A percentile compares a stretch with the other conserved stretches of the same genome.
Evolutionary conservation across 1,140 invertebrate species (phyloP).

Genomic region (Glossosoma conforme): DNA sequence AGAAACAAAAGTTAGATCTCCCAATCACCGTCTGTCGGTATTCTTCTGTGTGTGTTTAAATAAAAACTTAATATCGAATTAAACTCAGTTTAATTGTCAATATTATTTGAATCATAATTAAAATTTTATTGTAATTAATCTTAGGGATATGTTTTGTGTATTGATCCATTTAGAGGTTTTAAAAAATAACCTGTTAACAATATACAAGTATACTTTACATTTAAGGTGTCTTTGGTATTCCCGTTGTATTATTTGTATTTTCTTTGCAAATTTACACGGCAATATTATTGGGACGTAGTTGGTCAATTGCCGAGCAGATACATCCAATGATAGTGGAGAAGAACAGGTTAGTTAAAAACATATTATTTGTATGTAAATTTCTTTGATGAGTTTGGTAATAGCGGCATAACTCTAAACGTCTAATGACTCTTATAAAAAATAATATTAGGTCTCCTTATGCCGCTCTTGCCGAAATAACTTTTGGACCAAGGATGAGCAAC

Average conservation of each 20-base stretch:
- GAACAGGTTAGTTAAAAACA: slow-evolving; percentile 48
- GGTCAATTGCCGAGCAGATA: slow-evolving; percentile 64
- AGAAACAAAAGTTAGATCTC: no score
- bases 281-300: slow-evolving; percentile 64
- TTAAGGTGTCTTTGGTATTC: slow-evolving; percentile 65
- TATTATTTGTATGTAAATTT: slow-evolving; percentile 8
- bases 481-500: slow-evolving; percentile 53
- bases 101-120: no score
- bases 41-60: no score
- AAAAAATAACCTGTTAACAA: no score
- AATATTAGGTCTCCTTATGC: slow-evolving; percentile 64
- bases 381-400: background rate
- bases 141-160: no score
- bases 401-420: background rate
- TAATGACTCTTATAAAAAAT: slow-evolving; percentile 1
- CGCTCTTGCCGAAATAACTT: slow-evolving; percentile 68
- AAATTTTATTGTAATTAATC: no score
- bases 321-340: slow-evolving; percentile 62
- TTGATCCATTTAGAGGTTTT: no score
- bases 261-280: slow-evolving; percentile 72
- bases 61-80: no score
- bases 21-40: no score
- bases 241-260: slow-evolving; percentile 61
- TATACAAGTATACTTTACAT: slow-evolving; percentile 6
- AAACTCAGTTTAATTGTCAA: no score